phyloP scores from a whole-genome alignment of 2,113 vertebrate genomes.

The Saccopteryx leptura region DNA sequence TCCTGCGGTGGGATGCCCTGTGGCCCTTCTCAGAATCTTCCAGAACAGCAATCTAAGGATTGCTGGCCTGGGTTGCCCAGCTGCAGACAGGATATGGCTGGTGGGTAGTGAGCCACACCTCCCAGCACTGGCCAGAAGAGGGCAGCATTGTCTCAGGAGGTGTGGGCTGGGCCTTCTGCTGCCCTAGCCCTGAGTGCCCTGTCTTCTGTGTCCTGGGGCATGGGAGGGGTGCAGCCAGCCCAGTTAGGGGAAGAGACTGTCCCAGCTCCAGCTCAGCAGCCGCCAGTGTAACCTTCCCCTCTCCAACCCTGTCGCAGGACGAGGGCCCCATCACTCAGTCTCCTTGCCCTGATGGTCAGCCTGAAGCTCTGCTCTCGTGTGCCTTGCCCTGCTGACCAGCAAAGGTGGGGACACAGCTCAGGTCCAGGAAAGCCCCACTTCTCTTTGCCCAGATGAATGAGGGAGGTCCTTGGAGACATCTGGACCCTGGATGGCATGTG shows the following conservation, averaged over 20 bases:
- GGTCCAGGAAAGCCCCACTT: background rate
- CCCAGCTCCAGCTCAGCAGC: background rate
- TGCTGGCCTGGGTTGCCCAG: background rate
- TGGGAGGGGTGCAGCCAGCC: background rate
- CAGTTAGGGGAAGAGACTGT: background rate
- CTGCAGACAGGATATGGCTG: background rate
- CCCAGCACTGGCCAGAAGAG: constrained; percentile 73
- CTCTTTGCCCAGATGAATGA: background rate
- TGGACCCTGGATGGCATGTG: background rate
- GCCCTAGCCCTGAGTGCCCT: background rate
- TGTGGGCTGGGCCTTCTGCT: background rate
- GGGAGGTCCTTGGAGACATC: background rate
- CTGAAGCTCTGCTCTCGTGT: background rate
- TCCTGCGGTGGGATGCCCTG: background rate
- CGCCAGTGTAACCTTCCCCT: background rate
- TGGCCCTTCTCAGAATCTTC: background rate
- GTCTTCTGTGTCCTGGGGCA: background rate
- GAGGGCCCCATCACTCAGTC: background rate
- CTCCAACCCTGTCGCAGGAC: background rate
- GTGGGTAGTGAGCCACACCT: background rate
- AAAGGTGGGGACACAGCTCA: background rate
- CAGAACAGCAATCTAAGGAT: background rate
- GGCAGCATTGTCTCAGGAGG: constrained; percentile 70
- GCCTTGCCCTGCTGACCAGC: background rate
- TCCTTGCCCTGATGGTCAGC: background rate